phyloP scores from a whole-genome alignment of 30 jellyfish, hydroid and myxozoan species.

The Sanderia malayensis region DNA sequence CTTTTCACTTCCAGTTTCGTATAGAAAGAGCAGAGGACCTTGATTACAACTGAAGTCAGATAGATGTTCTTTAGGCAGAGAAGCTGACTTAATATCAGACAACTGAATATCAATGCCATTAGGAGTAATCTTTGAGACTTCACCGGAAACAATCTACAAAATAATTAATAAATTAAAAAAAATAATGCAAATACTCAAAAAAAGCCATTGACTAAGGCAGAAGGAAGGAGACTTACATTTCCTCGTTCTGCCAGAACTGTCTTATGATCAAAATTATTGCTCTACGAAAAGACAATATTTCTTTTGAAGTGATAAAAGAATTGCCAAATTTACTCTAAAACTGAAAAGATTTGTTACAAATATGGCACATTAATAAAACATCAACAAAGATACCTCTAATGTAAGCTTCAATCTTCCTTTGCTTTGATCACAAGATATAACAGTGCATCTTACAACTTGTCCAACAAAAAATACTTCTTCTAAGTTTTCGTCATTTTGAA shows the following conservation, averaged over 20 bases:
- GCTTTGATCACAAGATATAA: constrained; percentile 31
- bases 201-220: too few species aligned
- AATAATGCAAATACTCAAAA: too few species aligned
- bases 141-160: constrained; percentile 58
- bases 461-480: constrained; percentile 68
- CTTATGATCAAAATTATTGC: too few species aligned
- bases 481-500: constrained; percentile 55
- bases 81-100: constrained; percentile 18
- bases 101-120: constrained; percentile 26
- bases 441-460: constrained; percentile 81
- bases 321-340: too few species aligned
- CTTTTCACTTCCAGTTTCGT: constrained; percentile 32
- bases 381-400: too few species aligned
- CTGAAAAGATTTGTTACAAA: too few species aligned
- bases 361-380: too few species aligned
- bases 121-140: constrained; percentile 2
- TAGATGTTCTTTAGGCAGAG: constrained; percentile 37
- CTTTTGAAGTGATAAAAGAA: too few species aligned
- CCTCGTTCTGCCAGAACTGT: too few species aligned
- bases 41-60: constrained; percentile 64
- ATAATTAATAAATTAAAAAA: too few species aligned
- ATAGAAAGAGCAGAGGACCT: constrained; percentile 26
- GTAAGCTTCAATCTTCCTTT: constrained; percentile 47
- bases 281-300: too few species aligned
- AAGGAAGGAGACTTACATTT: too few species aligned